Conservation (phyloP, 64 coral and sea anemone genomes). For the Montipora efflorescens region DNA sequence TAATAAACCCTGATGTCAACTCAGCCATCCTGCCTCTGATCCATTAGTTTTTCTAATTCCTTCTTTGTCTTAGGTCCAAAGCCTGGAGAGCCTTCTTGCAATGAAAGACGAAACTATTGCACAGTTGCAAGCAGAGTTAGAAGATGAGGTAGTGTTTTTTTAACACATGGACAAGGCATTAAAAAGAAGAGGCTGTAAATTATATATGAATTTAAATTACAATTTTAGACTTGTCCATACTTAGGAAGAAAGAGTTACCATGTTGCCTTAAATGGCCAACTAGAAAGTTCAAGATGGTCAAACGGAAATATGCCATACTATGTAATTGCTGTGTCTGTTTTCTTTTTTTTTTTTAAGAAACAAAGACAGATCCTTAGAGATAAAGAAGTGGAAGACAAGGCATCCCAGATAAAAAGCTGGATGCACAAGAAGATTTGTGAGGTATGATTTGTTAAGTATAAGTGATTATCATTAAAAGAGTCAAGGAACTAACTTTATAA, state of each 20-base stretch:
- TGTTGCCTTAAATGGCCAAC: too few species aligned
- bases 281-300: too few species aligned
- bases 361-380: conserved; percentile 67
- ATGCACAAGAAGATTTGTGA: conserved; percentile 91
- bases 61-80: conserved; percentile 1
- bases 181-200: too few species aligned
- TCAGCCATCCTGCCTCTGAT: too few species aligned
- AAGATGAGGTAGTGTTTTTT: conserved; percentile 1
- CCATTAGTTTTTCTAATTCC: background rate
- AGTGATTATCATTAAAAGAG: background rate
- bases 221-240: too few species aligned
- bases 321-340: too few species aligned
- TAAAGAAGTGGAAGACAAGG: conserved; percentile 87
- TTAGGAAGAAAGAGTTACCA: too few species aligned
- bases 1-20: too few species aligned
- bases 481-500: too few species aligned
- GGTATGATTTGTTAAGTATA: conserved; percentile 11
- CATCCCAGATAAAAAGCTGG: conserved; percentile 80
- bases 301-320: too few species aligned
- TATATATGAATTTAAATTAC: too few species aligned
- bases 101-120: conserved; percentile 29
- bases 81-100: background rate
- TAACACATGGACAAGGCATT: too few species aligned
- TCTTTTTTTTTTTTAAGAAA: conserved; percentile 45
- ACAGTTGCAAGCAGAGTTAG: conserved; percentile 18